phyloP scores from a whole-genome alignment of 2,797 vertebrate species.

The Ibycter americanus region DNA sequence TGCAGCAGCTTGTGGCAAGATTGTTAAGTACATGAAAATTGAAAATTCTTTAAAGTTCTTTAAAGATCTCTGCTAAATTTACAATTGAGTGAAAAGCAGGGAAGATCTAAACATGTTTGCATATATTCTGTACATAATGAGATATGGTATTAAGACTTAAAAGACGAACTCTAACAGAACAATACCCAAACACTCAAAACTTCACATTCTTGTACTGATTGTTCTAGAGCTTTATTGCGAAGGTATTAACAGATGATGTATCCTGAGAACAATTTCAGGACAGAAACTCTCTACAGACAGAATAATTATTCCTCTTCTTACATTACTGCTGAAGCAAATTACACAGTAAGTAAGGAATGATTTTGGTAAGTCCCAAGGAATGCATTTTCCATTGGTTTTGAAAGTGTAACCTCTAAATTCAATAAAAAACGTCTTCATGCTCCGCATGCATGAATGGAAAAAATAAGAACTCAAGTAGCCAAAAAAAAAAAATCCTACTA shows the following conservation, averaged over 20 bases:
- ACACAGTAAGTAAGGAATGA: constrained; percentile 57
- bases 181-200: background rate
- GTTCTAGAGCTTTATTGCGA: background rate
- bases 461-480: constrained; percentile 44
- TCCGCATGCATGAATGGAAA: constrained; percentile 51
- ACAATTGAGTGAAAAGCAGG: background rate
- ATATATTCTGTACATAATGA: background rate
- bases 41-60: background rate
- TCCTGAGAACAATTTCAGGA: background rate
- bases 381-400: constrained; percentile 54
- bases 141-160: background rate
- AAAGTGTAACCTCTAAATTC: constrained; percentile 64
- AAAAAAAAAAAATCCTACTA: constrained; percentile 49
- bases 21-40: background rate
- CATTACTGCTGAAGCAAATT: constrained; percentile 47
- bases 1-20: background rate
- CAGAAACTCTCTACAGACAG: background rate
- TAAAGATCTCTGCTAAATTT: background rate
- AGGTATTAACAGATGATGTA: background rate
- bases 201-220: background rate
- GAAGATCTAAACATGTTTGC: background rate
- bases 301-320: constrained; percentile 33
- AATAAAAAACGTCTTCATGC: constrained; percentile 36
- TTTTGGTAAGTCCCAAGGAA: constrained; percentile 52
- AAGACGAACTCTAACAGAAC: background rate